phyloP scores from a whole-genome alignment of 2,113 vertebrate species.

The Passer montanus region DNA sequence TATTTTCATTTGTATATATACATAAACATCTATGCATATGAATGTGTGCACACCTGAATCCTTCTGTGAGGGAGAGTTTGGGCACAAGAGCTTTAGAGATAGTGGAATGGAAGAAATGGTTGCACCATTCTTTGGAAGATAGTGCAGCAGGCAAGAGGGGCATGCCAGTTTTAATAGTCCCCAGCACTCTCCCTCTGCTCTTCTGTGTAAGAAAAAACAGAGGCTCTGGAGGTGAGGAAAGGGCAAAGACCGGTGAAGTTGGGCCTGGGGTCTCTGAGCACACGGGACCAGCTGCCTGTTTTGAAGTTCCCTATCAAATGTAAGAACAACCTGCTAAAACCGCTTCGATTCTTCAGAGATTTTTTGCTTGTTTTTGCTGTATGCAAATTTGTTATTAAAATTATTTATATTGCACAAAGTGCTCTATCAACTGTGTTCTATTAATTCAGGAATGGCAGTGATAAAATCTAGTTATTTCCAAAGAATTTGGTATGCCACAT shows the following conservation, averaged over 20 bases:
- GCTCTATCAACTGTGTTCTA: neutral
- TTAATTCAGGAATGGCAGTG: conserved; percentile 11
- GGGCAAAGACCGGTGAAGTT: neutral
- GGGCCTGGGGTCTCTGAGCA: neutral
- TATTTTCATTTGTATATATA: neutral
- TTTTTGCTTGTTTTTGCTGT: neutral
- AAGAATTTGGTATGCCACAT: conserved; percentile 33
- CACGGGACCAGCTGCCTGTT: neutral
- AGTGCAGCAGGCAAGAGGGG: neutral
- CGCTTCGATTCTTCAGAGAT: fast-evolving
- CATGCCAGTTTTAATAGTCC: neutral
- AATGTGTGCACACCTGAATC: neutral
- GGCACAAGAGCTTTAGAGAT: neutral
- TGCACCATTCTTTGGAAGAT: neutral
- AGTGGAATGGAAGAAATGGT: fast-evolving
- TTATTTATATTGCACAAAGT: neutral
- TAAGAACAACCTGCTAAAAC: neutral
- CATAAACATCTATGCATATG: neutral
- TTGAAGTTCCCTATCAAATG: neutral
- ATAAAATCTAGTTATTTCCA: conserved; percentile 25
- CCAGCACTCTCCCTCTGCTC: neutral
- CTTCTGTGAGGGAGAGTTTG: neutral
- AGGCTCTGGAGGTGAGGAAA: neutral
- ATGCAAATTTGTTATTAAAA: neutral
- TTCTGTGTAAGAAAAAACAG: neutral